Conservation (phyloP, 2,113 vertebrate genomes). For the Sclerurus mexicanus region DNA sequence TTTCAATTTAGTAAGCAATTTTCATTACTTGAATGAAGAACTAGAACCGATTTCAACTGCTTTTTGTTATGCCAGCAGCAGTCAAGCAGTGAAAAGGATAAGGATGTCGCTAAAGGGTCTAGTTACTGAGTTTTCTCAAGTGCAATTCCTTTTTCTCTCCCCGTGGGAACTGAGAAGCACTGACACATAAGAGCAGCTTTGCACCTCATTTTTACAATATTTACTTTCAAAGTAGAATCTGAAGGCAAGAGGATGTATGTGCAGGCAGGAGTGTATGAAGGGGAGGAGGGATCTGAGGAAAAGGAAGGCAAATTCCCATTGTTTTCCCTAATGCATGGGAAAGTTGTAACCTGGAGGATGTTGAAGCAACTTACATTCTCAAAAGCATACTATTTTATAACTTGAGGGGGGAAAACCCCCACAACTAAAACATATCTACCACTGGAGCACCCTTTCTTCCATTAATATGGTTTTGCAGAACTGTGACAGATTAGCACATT, state of each 20-base stretch:
- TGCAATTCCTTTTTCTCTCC: not conserved
- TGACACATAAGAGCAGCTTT: not conserved
- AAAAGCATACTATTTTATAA: not conserved
- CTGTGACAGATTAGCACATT: not conserved
- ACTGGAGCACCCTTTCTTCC: not conserved
- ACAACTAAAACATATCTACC: not conserved
- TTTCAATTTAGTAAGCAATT: constrained; percentile 4
- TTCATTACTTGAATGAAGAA: not conserved
- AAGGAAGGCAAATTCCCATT: not conserved
- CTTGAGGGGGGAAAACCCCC: not conserved
- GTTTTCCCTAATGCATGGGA: not conserved
- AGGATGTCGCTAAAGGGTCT: not conserved
- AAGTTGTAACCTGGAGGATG: not conserved
- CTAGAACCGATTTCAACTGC: not conserved
- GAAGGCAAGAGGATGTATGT: not conserved
- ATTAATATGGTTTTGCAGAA: not conserved
- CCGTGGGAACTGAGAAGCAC: not conserved
- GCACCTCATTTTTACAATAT: not conserved
- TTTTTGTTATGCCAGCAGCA: not conserved
- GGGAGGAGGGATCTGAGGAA: not conserved
- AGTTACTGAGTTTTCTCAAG: not conserved
- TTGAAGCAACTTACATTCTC: not conserved
- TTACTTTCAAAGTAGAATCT: not conserved
- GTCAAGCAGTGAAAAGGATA: not conserved
- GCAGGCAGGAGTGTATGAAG: fast-evolving